Conservation (phyloP, 2,888 invertebrate genomes). For the Metopia argyrocephala region DNA sequence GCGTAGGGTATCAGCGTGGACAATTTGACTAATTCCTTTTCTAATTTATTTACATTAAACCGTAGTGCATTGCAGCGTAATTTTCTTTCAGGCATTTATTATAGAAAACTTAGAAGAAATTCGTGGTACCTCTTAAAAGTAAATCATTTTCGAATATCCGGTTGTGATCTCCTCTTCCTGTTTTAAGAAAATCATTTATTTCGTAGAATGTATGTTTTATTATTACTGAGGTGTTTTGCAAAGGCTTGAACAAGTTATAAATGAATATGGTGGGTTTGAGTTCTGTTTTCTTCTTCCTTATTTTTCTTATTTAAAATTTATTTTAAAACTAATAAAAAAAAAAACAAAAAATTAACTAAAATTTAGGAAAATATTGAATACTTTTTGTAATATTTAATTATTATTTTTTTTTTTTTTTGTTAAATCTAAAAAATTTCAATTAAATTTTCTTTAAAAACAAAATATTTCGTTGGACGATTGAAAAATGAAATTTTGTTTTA, state of each 20-base stretch:
- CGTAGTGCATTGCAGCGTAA: too few species aligned
- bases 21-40: too few species aligned
- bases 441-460: background rate
- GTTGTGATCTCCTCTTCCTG: background rate
- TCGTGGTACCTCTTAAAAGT: too few species aligned
- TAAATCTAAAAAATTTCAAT: background rate
- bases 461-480: background rate
- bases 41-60: too few species aligned
- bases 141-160: too few species aligned
- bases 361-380: slow-evolving; percentile 59
- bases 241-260: slow-evolving; percentile 6
- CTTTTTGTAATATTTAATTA: slow-evolving; percentile 46
- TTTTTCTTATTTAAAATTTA: slow-evolving; percentile 23
- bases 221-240: slow-evolving; percentile 46
- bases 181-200: slow-evolving; percentile 20
- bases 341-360: slow-evolving; percentile 50
- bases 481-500: slow-evolving; percentile 5
- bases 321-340: slow-evolving; percentile 48
- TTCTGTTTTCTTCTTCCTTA: too few species aligned
- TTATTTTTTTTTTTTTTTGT: background rate
- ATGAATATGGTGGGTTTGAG: slow-evolving; percentile 41
- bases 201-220: background rate
- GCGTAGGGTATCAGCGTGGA: too few species aligned
- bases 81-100: too few species aligned
- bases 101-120: too few species aligned